Base-by-base conservation (phyloP, 2,888 invertebrate genomes). In the Trachelus troglodyta region DNA sequence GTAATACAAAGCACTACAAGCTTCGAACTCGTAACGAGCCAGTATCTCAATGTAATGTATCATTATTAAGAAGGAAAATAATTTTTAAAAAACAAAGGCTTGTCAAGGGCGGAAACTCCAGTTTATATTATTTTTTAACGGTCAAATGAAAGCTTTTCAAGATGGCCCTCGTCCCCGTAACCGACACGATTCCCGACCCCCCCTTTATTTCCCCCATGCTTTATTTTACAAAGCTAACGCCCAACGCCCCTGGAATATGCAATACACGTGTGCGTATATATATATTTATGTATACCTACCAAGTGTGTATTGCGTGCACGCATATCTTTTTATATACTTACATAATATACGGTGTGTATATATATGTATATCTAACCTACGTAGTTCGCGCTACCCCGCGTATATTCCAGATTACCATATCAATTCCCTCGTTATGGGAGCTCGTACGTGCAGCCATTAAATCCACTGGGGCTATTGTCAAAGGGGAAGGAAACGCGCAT, bases 401-500 rank as follows among this genome's bases (percentile, higher is more conserved):
- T 56, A 79, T 74, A 69, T 37, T 69, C 71, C n/a, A 56, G 76
- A 86, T 86, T 86, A 85, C 84, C 85, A 86, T 86, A 86, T 86
- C 85, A 86, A 86, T 85, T 82, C 83, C 82, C 83, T 86, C 83
- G 86, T 86, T 86, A 86, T 74, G 31, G 68, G 69, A 68, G 33
- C 75, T 40, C 74, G 74, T 69, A 76, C 73, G 69, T 69, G 74
- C 79, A 56, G 80, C 79, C 81, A 84, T 84, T 82, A 85, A 79
- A 40, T 12, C 34, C 30, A 15, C 2, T 12, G n/a, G 23, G 56
- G 56, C 56, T 56, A 56, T 56, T 56, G 23, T 56, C 56, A 56
- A 56, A 56, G 56, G 56, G 56, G 9, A 56, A 56, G 23, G 9
- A 56, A 56, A 56, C 9, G 23, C 56, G 56, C 56, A 2, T 56